These are phyloP conservation scores for Xenotilapia flavipinnis DNA, from an alignment of 2,113 vertebrate genomes.

Conservation along the genomic window DNA sequence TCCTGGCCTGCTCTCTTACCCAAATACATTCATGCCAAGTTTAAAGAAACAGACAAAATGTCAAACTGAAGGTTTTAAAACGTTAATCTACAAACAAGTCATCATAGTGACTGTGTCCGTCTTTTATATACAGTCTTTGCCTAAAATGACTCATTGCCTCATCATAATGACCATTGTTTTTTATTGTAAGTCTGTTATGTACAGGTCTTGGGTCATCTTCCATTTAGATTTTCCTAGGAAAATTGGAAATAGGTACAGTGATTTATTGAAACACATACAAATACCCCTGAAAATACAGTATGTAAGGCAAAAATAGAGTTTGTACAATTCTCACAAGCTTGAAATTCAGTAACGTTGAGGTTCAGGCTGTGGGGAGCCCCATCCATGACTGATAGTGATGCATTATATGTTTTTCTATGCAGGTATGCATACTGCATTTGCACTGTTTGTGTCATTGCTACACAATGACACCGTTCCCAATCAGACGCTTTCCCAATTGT, in stretches of 20 bases:
- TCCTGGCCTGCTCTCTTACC: fast-evolving
- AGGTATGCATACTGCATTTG: background rate
- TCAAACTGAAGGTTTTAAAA: background rate
- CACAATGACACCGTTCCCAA: fast-evolving
- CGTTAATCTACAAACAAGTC: background rate
- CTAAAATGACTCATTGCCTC: background rate
- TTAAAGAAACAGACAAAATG: background rate
- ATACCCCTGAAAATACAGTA: background rate
- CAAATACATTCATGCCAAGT: background rate
- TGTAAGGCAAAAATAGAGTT: background rate
- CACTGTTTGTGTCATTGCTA: background rate
- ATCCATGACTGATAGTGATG: background rate
- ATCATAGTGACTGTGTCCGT: fast-evolving
- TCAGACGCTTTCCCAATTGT: background rate
- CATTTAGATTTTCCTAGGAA: background rate
- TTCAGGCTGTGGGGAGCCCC: background rate
- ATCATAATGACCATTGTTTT: background rate
- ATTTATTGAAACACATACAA: background rate
- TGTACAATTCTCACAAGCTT: background rate
- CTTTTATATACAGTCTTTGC: background rate
- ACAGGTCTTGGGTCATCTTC: background rate
- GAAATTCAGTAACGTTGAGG: background rate
- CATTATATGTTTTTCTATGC: background rate
- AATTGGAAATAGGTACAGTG: background rate
- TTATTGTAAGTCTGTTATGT: background rate